A percentile compares a stretch with the other conserved stretches of the same genome.
Evolutionary conservation across 1,140 invertebrate genomes (phyloP).

Genomic region (Tachypleus tridentatus): DNA sequence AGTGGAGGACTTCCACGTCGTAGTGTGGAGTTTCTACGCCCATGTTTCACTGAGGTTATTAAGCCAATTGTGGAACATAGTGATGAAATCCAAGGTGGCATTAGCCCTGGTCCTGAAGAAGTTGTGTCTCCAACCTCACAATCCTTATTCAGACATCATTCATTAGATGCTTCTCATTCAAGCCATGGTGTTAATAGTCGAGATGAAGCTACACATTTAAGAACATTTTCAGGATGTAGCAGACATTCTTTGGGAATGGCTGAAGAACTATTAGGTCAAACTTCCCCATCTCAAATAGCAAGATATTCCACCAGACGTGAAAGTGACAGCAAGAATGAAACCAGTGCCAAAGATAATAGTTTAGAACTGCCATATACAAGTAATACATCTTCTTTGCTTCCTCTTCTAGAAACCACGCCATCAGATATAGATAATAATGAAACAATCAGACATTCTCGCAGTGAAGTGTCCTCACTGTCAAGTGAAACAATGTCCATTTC

Average conservation of each 20-base stretch:
- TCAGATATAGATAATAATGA: not conserved
- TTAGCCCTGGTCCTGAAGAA: not conserved
- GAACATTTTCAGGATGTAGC: slow-evolving; percentile 15
- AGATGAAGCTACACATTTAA: slow-evolving; percentile 7
- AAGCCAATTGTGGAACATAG: slow-evolving; percentile 71
- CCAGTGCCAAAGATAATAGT: too few species aligned
- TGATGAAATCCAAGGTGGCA: slow-evolving; percentile 52
- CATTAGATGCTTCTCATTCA: slow-evolving; percentile 18
- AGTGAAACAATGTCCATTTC: slow-evolving; percentile 22
- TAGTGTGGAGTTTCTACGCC: slow-evolving; percentile 17
- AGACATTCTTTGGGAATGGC: slow-evolving; percentile 14
- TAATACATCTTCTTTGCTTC: not conserved
- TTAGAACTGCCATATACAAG: too few species aligned
- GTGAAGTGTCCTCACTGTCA: slow-evolving; percentile 18
- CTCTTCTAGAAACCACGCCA: not conserved
- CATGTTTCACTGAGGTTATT: slow-evolving; percentile 50
- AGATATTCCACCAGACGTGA: too few species aligned
- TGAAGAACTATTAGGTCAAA: slow-evolving; percentile 6
- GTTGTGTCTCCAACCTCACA: not conserved
- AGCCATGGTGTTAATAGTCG: too few species aligned
- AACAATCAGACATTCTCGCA: slow-evolving; percentile 1
- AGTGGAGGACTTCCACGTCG: slow-evolving; percentile 12
- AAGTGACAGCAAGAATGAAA: too few species aligned
- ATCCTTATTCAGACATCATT: slow-evolving; percentile 16
- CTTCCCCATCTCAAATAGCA: too few species aligned